phyloP scores from a whole-genome alignment of 2,888 invertebrate genomes.

The Rapana venosa region DNA sequence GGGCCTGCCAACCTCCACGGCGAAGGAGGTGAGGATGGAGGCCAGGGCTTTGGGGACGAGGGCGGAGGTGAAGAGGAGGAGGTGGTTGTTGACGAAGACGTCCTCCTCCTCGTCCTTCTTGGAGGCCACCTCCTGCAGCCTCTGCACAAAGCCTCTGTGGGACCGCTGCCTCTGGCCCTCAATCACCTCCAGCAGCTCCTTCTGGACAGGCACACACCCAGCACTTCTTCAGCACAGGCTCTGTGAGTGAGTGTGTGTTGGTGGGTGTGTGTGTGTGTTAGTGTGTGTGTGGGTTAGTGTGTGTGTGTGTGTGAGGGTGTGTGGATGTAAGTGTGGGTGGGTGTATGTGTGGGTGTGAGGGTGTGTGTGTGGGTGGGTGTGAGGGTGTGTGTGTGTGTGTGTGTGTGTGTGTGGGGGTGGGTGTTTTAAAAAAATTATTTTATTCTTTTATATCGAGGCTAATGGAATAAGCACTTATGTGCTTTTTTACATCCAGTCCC shows the following conservation, averaged over 20 bases:
- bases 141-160: conserved; percentile 49
- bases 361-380: background rate
- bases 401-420: no score
- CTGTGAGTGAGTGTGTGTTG: background rate
- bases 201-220: conserved; percentile 51
- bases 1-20: conserved; percentile 56
- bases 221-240: background rate
- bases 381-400: no score
- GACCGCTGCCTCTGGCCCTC: conserved; percentile 48
- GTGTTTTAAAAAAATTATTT: no score
- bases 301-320: background rate
- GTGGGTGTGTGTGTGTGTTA: background rate
- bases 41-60: conserved; percentile 73
- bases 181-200: conserved; percentile 63
- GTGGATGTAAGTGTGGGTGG: background rate
- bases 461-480: no score
- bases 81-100: conserved; percentile 63
- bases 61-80: conserved; percentile 72
- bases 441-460: no score
- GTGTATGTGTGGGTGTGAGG: background rate
- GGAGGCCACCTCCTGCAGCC: conserved; percentile 54
- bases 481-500: no score
- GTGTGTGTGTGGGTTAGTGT: background rate
- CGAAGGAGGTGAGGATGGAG: conserved; percentile 70
- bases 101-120: conserved; percentile 47